Conservation (phyloP, 2,797 vertebrate species). For the Dendrocincla tyrannina region DNA sequence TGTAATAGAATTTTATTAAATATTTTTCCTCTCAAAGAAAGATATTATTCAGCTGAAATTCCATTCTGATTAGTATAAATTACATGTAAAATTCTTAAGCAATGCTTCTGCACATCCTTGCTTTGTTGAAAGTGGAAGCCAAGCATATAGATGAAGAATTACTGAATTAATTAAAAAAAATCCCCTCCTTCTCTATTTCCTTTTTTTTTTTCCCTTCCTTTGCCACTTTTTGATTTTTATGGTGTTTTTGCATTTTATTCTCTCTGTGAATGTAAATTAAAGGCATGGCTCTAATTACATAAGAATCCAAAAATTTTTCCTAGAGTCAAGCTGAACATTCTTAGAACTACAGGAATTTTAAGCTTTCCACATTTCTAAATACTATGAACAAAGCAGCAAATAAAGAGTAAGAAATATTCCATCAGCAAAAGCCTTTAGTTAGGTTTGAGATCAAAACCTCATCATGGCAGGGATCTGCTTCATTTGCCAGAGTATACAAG, state of each 20-base stretch:
- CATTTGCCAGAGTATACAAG: background rate
- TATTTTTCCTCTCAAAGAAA: background rate
- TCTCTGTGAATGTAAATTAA: background rate
- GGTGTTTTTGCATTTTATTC: background rate
- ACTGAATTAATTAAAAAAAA: constrained; percentile 12
- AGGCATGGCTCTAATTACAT: background rate
- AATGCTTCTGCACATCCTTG: background rate
- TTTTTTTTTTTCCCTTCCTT: fast-evolving
- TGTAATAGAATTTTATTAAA: background rate
- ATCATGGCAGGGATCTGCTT: background rate
- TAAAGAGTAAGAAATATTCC: background rate
- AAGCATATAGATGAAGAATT: constrained; percentile 36
- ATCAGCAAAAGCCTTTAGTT: background rate
- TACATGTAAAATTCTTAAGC: background rate
- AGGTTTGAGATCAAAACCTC: background rate
- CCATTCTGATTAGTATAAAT: constrained; percentile 14
- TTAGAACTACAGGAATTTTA: background rate
- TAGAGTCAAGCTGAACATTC: background rate
- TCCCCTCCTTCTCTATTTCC: background rate
- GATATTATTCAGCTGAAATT: background rate
- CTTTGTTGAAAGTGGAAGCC: background rate
- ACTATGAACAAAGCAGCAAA: background rate
- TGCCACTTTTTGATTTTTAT: background rate
- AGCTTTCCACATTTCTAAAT: background rate
- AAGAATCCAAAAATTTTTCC: background rate